phyloP scores from a whole-genome alignment of 2,113 vertebrate genomes.

The Mormyrus iriodes region DNA sequence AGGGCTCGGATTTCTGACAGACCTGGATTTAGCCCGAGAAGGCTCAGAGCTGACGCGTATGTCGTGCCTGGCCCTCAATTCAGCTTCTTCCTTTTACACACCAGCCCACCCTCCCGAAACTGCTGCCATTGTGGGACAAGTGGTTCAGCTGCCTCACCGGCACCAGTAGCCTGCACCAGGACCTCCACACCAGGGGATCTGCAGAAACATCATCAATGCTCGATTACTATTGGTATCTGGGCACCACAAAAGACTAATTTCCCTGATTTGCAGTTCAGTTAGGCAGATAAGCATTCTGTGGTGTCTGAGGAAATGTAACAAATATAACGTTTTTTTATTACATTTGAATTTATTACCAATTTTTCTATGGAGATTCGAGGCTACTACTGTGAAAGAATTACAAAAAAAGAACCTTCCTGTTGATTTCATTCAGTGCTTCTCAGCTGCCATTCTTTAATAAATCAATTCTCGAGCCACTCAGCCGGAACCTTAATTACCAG shows the following conservation, averaged over 20 bases:
- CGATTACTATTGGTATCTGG: not conserved
- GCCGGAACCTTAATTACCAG: slow-evolving; percentile 39
- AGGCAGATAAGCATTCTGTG: not conserved
- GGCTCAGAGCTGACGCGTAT: slow-evolving; percentile 7
- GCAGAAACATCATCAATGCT: not conserved
- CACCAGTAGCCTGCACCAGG: not conserved
- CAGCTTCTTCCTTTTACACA: slow-evolving; percentile 40
- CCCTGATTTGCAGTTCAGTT: slow-evolving; percentile 1
- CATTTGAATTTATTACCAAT: not conserved
- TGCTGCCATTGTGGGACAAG: slow-evolving; percentile 45
- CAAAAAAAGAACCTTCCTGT: not conserved
- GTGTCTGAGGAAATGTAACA: not conserved
- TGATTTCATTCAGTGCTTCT: not conserved
- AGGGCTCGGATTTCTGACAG: slow-evolving; percentile 33
- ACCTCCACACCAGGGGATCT: slow-evolving; percentile 46
- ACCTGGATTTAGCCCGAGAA: slow-evolving; percentile 34
- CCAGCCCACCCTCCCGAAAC: slow-evolving; percentile 42
- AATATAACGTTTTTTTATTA: not conserved
- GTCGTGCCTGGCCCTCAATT: not conserved
- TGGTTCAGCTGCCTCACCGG: slow-evolving; percentile 46
- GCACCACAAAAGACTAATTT: not conserved
- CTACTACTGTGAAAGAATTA: not conserved
- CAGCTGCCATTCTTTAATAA: slow-evolving; percentile 27
- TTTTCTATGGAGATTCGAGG: not conserved
- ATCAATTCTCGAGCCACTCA: slow-evolving; percentile 38